Base-by-base conservation (phyloP, 1,140 invertebrate genomes). In the Caenorhabditis tropicalis region DNA sequence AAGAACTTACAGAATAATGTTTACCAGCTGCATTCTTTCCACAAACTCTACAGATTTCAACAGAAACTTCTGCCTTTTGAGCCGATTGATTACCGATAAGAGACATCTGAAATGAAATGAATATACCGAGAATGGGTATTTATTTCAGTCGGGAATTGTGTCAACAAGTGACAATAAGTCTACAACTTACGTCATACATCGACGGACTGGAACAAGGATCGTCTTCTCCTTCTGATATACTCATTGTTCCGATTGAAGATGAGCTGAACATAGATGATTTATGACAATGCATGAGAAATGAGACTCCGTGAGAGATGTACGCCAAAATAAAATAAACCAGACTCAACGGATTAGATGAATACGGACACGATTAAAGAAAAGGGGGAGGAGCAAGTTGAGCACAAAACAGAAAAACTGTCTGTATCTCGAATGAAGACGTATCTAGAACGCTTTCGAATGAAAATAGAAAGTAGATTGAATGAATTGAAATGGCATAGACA, bases 21-120 rank as follows among this genome's bases (percentile, higher is more conserved):
- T 43, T 74, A 12, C 65, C 65, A 15, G 65, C 65, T 5, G 65
- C 33, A 6, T n/a, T n/a, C 9, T 74, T 74, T 12, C 33, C 65
- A 74, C 65, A 74, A 43, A 74, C 65, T 74, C 36, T n/a, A 15
- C 65, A 74, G 1, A 74, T 74, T 74, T 74, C 36, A 46, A 24
- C n/a, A 10, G 33, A 2, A 1, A 46, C 12, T 0, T 74, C 36
- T 36, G 65, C n/a, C 24, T 9, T 43, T 43, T n/a, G 31, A 36
- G 31, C 31, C 19, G 19, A 36, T 9, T 12, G 10, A 29, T 65
- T 65, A 5, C 36, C 33, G 29, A 43, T 24, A 4, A 74, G 21
- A 1, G 65, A 46, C 33, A 74, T 74, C 65, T 74, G 65, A 74
- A 43, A 16, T 24, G n/a, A 65, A 65, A 33, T 27, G 24, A 33